These are phyloP conservation scores for Fistularia commersonii DNA, from an alignment of 2,797 vertebrate species.

Conservation along the genomic window DNA sequence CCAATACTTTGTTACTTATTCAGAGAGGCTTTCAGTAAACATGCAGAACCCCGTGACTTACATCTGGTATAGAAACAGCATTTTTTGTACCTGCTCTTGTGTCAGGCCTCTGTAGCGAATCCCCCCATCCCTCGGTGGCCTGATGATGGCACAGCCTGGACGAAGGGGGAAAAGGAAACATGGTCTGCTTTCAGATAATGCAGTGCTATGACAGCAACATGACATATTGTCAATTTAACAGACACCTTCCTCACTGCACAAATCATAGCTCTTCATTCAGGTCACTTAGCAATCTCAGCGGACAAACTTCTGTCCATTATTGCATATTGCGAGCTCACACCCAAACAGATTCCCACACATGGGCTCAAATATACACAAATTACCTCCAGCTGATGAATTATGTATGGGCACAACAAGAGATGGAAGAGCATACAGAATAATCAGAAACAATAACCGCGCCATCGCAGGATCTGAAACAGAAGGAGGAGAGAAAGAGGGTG, in stretches of 20 bases:
- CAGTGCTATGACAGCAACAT: slow-evolving; percentile 22
- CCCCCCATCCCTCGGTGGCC: slow-evolving; percentile 89
- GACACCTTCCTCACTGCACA: slow-evolving; percentile 25
- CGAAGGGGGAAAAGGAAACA: slow-evolving; percentile 11
- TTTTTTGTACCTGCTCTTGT: slow-evolving; percentile 78
- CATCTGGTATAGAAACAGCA: not conserved
- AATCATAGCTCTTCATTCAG: slow-evolving; percentile 39
- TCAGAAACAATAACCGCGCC: slow-evolving; percentile 67
- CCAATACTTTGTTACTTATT: not conserved
- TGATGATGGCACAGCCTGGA: slow-evolving; percentile 88
- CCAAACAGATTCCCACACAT: slow-evolving; percentile 11
- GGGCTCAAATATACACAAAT: slow-evolving; percentile 44
- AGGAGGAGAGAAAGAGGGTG: slow-evolving; percentile 8
- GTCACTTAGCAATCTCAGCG: slow-evolving; percentile 40
- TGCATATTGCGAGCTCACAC: slow-evolving; percentile 28
- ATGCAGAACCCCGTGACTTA: not conserved
- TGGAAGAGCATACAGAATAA: slow-evolving; percentile 69
- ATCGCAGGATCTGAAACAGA: slow-evolving; percentile 75
- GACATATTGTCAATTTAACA: slow-evolving; percentile 32
- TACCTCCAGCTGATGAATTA: slow-evolving; percentile 81
- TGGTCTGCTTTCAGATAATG: slow-evolving; percentile 18
- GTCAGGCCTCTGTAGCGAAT: slow-evolving; percentile 92
- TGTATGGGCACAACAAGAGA: slow-evolving; percentile 74
- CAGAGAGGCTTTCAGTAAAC: not conserved
- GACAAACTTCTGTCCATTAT: slow-evolving; percentile 45